phyloP scores from a whole-genome alignment of 1,140 invertebrate genomes.

The Drosophila punjabiensis region DNA sequence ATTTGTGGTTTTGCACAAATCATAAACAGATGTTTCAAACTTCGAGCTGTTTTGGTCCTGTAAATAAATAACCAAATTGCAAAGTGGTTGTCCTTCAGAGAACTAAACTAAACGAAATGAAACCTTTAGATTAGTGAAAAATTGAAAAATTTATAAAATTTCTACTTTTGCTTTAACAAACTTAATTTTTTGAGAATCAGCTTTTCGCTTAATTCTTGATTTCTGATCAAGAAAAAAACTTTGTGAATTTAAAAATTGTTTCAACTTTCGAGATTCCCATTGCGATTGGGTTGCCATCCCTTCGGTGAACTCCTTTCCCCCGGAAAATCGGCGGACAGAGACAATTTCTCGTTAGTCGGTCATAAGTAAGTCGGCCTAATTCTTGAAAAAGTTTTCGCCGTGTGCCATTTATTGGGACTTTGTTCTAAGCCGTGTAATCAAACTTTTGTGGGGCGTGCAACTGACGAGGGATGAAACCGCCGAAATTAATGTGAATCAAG shows the following conservation, averaged over 20 bases:
- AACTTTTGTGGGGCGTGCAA: conserved; percentile 14
- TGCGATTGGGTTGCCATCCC: background rate
- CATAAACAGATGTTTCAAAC: conserved; percentile 11
- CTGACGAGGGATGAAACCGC: background rate
- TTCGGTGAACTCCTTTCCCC: background rate
- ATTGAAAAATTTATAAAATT: background rate
- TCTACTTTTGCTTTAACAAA: background rate
- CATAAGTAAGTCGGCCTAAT: conserved; percentile 13
- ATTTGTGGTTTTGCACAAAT: conserved; percentile 18
- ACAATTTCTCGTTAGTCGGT: conserved; percentile 12
- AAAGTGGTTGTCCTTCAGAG: background rate
- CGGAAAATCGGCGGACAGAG: background rate
- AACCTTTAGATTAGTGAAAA: background rate
- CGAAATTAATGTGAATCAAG: conserved; percentile 16
- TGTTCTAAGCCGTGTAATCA: conserved; percentile 44
- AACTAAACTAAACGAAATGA: background rate
- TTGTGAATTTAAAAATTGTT: conserved; percentile 17
- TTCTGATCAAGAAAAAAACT: conserved; percentile 14
- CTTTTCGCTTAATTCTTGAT: background rate
- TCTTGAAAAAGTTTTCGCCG: conserved; percentile 30
- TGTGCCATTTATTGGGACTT: conserved; percentile 38
- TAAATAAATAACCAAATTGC: conserved; percentile 12
- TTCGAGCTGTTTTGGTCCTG: background rate
- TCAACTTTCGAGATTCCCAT: background rate
- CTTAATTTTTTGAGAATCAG: background rate